These are phyloP conservation scores for Himantopus leucocephalus DNA, from an alignment of 2,113 vertebrate species.

Conservation along the genomic window DNA sequence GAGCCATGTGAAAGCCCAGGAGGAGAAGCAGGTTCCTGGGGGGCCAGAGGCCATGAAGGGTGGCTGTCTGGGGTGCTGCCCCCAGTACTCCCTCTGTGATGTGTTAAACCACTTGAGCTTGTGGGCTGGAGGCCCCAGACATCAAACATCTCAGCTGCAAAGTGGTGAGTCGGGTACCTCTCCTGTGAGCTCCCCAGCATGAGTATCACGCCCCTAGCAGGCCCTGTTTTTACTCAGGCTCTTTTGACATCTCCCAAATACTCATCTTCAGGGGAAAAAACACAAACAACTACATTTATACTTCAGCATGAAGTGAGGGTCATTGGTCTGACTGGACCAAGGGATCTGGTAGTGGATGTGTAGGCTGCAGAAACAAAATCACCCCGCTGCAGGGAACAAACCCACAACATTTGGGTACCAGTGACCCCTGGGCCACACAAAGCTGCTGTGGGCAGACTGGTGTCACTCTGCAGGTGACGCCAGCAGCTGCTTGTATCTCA, in stretches of 20 bases:
- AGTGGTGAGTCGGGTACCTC: not conserved
- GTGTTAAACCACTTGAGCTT: not conserved
- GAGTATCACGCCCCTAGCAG: not conserved
- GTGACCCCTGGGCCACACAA: not conserved
- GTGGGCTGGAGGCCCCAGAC: not conserved
- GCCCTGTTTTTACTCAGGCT: not conserved
- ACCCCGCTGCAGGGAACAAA: fast-evolving
- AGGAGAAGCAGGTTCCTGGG: not conserved
- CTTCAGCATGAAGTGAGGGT: not conserved
- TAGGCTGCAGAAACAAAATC: not conserved
- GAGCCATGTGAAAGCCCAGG: not conserved
- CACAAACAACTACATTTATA: not conserved
- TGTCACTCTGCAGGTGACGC: not conserved
- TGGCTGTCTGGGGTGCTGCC: not conserved
- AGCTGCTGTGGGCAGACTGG: not conserved
- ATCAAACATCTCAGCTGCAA: not conserved
- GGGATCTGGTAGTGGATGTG: not conserved
- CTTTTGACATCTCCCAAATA: not conserved
- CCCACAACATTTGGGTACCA: not conserved
- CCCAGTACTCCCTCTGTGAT: not conserved
- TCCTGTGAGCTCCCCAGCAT: not conserved
- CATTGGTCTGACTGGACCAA: not conserved
- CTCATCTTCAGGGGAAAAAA: not conserved
- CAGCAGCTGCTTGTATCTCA: not conserved
- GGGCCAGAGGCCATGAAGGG: not conserved